Base-by-base conservation (phyloP, 2,797 vertebrate genomes). In the Sparidentex hasta region DNA sequence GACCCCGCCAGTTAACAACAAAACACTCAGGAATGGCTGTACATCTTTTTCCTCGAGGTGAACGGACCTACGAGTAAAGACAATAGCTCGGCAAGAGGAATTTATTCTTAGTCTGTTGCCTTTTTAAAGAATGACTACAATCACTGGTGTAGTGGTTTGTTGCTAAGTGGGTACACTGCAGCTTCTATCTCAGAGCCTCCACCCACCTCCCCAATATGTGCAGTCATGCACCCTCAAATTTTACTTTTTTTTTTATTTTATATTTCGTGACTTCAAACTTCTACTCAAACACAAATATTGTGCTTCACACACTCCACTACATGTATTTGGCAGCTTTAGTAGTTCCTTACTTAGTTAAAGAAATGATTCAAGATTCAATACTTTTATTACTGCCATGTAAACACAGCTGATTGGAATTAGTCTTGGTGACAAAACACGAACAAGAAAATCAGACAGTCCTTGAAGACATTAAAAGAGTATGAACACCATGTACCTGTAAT, bases 261-360 rank as follows among this genome's bases (percentile, higher is more conserved):
- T 13, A 23, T 56, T 55, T 33, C 14, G 14, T 61, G 38, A 13
- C 11, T 48, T 17, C 50, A 41, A 51, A 25, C 18, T 43, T 55
- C 8, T 3, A 44, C 38, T 67, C 38, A 67, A 44, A 67, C 6
- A 38, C 1, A 44, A 44, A 11, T 27, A 48, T 3, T 1, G 20
- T 48, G 20, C 16, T 38, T 48, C 47, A 48, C 23, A 70, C 55
- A 70, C 55, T 70, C 55, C 25, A 23, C 54, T 48, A 6, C n/a
- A 23, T 58, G 48, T 59, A 71, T 50, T 41, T 41, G 16, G 44
- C 33, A 67, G 16, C n/a, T 43, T 61, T 11, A 18, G 23, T 54
- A 5, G 2, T 21, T 14, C 14, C 12, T 54, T 54, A 54, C 52
- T 25, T 25, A n/a, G 33, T 7, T 38, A 38, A 38, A 38, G 33